Evolutionary conservation across 2,888 invertebrate species (phyloP).

Genomic region (Schizaphis graminum): DNA sequence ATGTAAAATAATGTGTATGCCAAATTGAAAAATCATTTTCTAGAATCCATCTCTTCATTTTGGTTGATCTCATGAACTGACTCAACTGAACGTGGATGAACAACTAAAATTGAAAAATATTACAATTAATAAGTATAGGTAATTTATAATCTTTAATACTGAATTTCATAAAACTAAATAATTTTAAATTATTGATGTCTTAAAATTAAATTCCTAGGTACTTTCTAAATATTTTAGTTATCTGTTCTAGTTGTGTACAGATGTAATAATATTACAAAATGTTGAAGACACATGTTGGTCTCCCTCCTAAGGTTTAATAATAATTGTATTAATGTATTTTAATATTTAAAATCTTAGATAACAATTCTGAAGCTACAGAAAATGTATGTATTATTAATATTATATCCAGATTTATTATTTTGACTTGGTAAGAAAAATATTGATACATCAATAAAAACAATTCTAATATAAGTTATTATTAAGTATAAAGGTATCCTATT

Average conservation of each 20-base stretch:
- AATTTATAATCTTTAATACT: background rate
- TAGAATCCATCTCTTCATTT: conserved; percentile 42
- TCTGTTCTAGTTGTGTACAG: background rate
- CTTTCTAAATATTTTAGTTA: background rate
- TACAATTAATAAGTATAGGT: background rate
- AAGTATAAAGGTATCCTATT: no score
- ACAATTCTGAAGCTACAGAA: background rate
- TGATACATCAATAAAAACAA: background rate
- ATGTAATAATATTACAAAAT: background rate
- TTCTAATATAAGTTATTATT: background rate
- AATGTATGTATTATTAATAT: background rate
- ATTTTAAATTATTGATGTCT: background rate
- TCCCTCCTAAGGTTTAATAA: background rate
- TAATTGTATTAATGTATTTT: background rate
- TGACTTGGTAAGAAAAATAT: background rate
- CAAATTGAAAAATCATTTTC: conserved; percentile 45
- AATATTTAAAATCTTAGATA: background rate
- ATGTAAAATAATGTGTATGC: conserved; percentile 21
- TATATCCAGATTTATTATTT: background rate
- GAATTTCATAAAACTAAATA: background rate
- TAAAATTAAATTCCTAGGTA: background rate
- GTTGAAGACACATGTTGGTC: background rate
- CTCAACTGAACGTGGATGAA: conserved; percentile 84
- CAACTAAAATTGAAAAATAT: conserved; percentile 75
- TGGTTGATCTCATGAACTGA: conserved; percentile 26